Conservation (phyloP, 1,140 invertebrate species). For the Rhyacophila brunnea region DNA sequence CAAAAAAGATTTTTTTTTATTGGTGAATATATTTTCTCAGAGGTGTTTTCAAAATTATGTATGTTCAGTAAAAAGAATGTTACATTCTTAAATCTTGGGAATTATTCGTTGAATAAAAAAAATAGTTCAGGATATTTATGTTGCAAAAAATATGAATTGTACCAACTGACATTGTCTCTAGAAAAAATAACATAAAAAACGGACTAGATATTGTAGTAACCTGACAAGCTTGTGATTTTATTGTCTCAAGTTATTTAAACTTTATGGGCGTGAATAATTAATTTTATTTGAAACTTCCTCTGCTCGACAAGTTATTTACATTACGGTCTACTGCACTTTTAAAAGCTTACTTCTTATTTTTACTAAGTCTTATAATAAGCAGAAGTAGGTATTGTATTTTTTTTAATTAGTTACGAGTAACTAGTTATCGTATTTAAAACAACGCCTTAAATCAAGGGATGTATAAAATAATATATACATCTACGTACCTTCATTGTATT, state of each 20-base stretch:
- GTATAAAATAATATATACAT: background rate
- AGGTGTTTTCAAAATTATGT: no score
- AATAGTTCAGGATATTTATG: no score
- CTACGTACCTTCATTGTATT: background rate
- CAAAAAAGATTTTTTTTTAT: no score
- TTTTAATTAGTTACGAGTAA: background rate
- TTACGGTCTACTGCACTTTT: conserved; percentile 1
- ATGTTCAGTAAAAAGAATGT: no score
- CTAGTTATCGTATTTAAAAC: background rate
- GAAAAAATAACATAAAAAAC: background rate
- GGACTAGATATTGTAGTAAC: background rate
- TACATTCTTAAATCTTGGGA: no score
- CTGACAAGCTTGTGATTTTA: background rate
- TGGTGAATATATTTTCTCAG: no score
- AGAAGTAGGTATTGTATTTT: no score
- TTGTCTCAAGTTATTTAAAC: background rate
- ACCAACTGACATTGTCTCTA: no score
- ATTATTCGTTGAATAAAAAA: no score
- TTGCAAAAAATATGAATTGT: no score
- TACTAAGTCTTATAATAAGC: background rate
- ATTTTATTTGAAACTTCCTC: conserved; percentile 1
- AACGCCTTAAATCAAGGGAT: background rate
- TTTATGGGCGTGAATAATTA: background rate
- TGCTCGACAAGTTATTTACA: background rate
- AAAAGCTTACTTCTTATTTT: background rate